Conservation (phyloP, 2,888 invertebrate species). For the Eupithecia tripunctaria region DNA sequence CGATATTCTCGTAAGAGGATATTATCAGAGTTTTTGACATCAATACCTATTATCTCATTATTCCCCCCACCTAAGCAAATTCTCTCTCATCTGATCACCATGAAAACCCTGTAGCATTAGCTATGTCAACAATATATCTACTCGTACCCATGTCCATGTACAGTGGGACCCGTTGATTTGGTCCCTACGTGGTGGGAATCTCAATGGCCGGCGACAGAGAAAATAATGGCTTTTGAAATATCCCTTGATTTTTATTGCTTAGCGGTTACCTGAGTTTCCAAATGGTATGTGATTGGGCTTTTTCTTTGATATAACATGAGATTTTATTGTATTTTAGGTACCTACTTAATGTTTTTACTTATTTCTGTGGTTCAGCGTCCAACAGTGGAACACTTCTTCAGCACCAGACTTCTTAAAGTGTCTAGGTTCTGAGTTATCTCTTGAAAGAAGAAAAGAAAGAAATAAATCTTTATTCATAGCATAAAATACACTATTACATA, state of each 20-base stretch:
- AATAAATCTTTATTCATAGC: no score
- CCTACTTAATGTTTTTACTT: neutral
- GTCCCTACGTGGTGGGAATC: conserved; percentile 32
- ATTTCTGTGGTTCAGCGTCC: neutral
- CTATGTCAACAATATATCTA: conserved; percentile 31
- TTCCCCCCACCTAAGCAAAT: neutral
- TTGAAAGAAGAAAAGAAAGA: no score
- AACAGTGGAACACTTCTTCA: neutral
- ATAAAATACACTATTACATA: no score
- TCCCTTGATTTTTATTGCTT: conserved; percentile 36
- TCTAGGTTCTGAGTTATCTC: neutral
- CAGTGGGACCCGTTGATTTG: conserved; percentile 28
- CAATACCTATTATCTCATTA: neutral
- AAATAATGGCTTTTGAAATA: conserved; percentile 34
- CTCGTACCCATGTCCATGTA: conserved; percentile 36
- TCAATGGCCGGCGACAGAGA: conserved; percentile 20
- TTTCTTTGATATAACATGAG: conserved; percentile 4
- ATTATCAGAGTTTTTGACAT: neutral
- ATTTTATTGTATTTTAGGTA: neutral
- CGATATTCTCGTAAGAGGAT: neutral
- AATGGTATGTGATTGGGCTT: conserved; percentile 10
- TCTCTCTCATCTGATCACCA: conserved; percentile 10
- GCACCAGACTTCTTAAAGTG: neutral
- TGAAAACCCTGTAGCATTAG: conserved; percentile 22
- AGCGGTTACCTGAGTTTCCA: conserved; percentile 9